A percentile compares a stretch with the other conserved stretches of the same genome.
These are phyloP conservation scores for Lamproptera curius DNA, from an alignment of 2,888 invertebrate species.

Conservation along the genomic window DNA sequence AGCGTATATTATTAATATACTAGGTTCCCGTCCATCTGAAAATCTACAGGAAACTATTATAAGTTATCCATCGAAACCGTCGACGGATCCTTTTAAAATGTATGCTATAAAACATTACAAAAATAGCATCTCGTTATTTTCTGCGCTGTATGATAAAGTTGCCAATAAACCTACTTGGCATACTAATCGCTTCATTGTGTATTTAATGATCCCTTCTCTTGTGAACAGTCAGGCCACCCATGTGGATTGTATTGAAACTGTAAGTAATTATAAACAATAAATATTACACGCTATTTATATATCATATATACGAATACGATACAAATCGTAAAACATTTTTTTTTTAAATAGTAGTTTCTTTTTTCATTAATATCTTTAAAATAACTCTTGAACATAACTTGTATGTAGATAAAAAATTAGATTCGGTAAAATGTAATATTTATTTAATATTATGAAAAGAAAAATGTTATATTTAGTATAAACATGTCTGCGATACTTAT, in stretches of 20 bases:
- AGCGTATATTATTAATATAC: too few species aligned
- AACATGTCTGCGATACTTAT: too few species aligned
- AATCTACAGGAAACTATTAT: background rate
- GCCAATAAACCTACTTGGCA: constrained; percentile 3
- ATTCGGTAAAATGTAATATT: too few species aligned
- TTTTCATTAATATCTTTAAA: too few species aligned
- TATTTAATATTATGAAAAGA: too few species aligned
- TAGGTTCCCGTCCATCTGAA: too few species aligned
- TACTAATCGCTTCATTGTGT: constrained; percentile 13
- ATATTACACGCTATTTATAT: background rate
- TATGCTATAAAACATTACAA: background rate
- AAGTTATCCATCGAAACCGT: background rate
- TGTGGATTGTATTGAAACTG: background rate
- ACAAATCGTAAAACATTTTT: background rate
- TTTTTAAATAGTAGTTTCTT: too few species aligned
- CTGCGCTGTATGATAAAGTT: constrained; percentile 1
- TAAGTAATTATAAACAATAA: constrained; percentile 1
- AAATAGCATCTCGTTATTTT: background rate
- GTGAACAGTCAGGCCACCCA: constrained; percentile 11
- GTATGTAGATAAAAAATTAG: too few species aligned
- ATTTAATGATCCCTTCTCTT: constrained; percentile 5
- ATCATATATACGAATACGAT: background rate
- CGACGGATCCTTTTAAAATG: background rate
- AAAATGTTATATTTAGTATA: too few species aligned
- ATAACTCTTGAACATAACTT: too few species aligned